A percentile compares a stretch with the other conserved stretches of the same genome.
Conservation (phyloP, 2,888 invertebrate genomes). For the Gasteruption jaculator region DNA sequence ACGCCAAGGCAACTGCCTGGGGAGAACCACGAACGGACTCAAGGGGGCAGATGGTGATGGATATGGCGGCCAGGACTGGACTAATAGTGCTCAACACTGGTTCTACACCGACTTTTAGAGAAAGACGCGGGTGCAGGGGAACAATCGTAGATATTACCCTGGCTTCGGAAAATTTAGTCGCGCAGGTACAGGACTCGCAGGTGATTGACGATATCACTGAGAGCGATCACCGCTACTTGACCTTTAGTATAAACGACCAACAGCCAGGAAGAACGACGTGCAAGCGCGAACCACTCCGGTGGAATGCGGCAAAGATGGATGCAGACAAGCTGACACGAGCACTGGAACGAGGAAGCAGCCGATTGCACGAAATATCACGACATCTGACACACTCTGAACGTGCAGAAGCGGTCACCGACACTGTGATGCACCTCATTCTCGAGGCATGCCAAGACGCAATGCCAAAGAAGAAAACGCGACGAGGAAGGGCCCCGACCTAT, state of each 20-base stretch:
- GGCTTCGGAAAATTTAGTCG: conserved; percentile 12
- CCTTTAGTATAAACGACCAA: conserved; percentile 3
- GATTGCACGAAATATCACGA: no score
- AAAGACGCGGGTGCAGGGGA: conserved; percentile 11
- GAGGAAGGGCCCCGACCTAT: conserved; percentile 18
- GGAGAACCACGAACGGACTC: conserved; percentile 26
- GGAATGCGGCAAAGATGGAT: neutral
- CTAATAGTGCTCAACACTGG: conserved; percentile 16
- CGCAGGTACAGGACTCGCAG: conserved; percentile 17
- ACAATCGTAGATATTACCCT: conserved; percentile 21
- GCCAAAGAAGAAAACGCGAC: conserved; percentile 11
- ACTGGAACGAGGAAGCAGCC: no score
- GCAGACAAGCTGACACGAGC: no score
- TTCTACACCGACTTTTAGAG: conserved; percentile 16
- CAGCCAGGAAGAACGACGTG: neutral
- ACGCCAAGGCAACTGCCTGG: conserved; percentile 24
- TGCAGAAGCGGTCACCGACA: neutral
- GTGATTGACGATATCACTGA: conserved; percentile 24
- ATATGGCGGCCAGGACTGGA: conserved; percentile 24
- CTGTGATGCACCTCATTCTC: conserved; percentile 9
- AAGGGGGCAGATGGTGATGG: conserved; percentile 24
- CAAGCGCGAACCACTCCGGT: neutral
- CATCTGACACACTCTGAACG: no score
- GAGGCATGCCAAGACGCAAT: conserved; percentile 19
- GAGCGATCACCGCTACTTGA: conserved; percentile 23